Base-by-base conservation (phyloP, 2,888 invertebrate species). In the Glomeris marginata region DNA sequence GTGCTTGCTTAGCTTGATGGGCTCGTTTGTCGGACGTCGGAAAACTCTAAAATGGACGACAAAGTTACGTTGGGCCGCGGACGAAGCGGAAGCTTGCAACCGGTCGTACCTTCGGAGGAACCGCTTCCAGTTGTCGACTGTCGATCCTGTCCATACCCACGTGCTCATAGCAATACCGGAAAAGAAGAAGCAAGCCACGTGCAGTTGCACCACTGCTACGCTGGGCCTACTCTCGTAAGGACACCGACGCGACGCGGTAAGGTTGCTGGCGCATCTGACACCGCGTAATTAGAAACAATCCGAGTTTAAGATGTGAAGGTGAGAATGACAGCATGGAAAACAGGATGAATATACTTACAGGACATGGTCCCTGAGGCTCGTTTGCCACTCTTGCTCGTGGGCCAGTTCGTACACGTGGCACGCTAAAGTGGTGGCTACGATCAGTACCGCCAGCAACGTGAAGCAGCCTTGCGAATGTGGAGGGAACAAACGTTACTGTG, bases 121-220 rank as follows among this genome's bases (percentile, higher is more conserved):
- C 50, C 88, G 74, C 54, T 78, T 77, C 94, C 94, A 95, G 13
- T 83, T 79, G 58, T 82, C 78, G 5, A 84, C 66, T 4, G 90
- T 85, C 37, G 86, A 81, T 20, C 77, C 76, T 6, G 86, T 91
- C 90, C 90, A 94, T 33, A 88, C 84, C 90, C 91, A 94, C 0
- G 87, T 85, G 2, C 90, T 86, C 82, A 91, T 86, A 28, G 84
- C 76, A 54, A 87, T 77, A 40, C 90, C 90, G 37, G 82, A 78
- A 56, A 81, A 81, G 70, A 90, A 91, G 55, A 84, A 76, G 49
- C 84, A 78, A 53, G 90, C 68, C 59, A 91, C 69, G 60, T 91
- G 85, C 55, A 90, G 65, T 65, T 88, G 84, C 44, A 86, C 68
- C 65, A 86, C 79, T 1, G 82, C 80, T 50, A 87, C 77, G 58